phyloP scores from a whole-genome alignment of 2,113 vertebrate species.

The Apus apus region DNA sequence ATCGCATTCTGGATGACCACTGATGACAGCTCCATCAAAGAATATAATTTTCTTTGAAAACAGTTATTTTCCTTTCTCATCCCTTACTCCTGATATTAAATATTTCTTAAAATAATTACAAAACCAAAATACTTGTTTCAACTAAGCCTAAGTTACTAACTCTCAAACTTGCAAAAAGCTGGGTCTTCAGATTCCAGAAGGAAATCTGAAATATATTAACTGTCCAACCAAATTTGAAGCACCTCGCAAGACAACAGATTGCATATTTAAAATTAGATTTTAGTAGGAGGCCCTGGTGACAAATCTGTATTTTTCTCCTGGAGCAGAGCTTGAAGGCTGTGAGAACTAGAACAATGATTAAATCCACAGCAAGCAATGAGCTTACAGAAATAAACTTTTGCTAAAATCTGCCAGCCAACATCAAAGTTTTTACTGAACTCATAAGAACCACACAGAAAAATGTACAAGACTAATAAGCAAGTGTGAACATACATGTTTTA shows the following conservation, averaged over 20 bases:
- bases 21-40: neutral
- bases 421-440: constrained; percentile 50
- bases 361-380: constrained; percentile 53
- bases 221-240: constrained; percentile 73
- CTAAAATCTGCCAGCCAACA: constrained; percentile 63
- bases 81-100: neutral
- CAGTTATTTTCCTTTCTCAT: neutral
- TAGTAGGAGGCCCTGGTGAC: constrained; percentile 79
- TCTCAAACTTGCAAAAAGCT: constrained; percentile 15
- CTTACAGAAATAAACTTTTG: constrained; percentile 68
- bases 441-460: constrained; percentile 12
- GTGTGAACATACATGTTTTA: constrained; percentile 20
- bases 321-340: constrained; percentile 54
- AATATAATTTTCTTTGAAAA: neutral
- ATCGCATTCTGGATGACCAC: neutral
- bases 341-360: constrained; percentile 72
- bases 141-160: constrained; percentile 12
- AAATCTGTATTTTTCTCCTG: constrained; percentile 73
- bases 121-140: neutral
- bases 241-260: constrained; percentile 83
- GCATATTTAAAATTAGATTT: constrained; percentile 83
- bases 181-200: constrained; percentile 14
- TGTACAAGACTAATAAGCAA: constrained; percentile 29
- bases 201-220: constrained; percentile 61
- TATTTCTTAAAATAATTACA: constrained; percentile 15